Conservation (phyloP, 2,797 vertebrate species). For the Chelidonichthys spinosus region DNA sequence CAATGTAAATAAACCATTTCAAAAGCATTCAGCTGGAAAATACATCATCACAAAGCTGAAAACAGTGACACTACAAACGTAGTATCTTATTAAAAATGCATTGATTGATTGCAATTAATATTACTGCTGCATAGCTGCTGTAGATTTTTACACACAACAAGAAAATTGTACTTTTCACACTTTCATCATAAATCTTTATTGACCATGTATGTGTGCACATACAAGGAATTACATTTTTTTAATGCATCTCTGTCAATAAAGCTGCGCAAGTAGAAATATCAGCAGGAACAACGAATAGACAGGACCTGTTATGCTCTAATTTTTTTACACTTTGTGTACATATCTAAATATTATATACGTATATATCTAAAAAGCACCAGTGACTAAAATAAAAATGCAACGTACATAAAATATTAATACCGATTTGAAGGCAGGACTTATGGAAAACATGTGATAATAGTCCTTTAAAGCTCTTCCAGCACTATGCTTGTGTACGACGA, state of each 20-base stretch:
- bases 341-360: too few relatives aligned
- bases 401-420: not conserved
- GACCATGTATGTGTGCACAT: not conserved
- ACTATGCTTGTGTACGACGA: conserved; percentile 12
- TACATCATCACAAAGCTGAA: not conserved
- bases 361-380: too few relatives aligned
- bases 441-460: not conserved
- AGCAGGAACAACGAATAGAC: too few relatives aligned
- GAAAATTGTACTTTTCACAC: too few relatives aligned
- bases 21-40: not conserved
- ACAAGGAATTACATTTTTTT: not conserved
- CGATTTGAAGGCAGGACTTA: not conserved
- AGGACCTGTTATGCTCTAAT: too few relatives aligned
- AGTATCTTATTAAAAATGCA: not conserved
- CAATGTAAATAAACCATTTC: not conserved
- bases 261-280: too few relatives aligned
- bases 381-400: too few relatives aligned
- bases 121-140: too few relatives aligned
- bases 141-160: too few relatives aligned
- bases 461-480: too few relatives aligned
- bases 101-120: not conserved
- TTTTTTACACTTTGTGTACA: too few relatives aligned
- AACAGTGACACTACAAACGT: not conserved
- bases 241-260: too few relatives aligned
- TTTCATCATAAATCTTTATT: not conserved